phyloP scores from a whole-genome alignment of 2,888 invertebrate species.

The Caenorhabditis angaria region DNA sequence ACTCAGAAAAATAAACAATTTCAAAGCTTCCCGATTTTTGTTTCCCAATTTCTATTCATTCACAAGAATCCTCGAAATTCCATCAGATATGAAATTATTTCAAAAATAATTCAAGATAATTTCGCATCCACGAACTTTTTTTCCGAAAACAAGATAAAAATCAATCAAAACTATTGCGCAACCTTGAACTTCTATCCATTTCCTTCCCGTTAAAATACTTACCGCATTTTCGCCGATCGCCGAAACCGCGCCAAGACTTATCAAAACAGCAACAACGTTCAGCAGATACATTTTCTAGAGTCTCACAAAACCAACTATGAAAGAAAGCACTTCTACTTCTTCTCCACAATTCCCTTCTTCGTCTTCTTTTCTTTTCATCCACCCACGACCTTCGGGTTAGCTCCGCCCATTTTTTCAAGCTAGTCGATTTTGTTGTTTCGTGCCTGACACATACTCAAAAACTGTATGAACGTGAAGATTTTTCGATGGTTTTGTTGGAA shows the following conservation, averaged over 20 bases:
- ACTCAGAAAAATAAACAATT: no score
- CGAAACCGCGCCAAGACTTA: constrained; percentile 15
- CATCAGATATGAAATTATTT: no score
- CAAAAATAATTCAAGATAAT: no score
- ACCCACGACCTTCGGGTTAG: background rate
- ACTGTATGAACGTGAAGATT: no score
- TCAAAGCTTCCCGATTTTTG: no score
- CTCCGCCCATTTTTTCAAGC: background rate
- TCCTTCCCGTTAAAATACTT: constrained; percentile 21
- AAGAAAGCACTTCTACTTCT: constrained; percentile 3
- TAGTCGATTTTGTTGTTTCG: background rate
- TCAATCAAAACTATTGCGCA: background rate
- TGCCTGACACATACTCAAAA: background rate
- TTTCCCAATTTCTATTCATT: no score
- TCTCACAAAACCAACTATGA: constrained; percentile 1
- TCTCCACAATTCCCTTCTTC: background rate
- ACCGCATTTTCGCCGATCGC: constrained; percentile 71
- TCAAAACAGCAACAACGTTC: constrained; percentile 23
- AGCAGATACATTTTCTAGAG: constrained; percentile 17
- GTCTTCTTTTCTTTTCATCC: background rate
- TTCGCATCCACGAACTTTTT: no score
- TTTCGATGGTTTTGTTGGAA: no score
- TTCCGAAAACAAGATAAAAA: constrained; percentile 5
- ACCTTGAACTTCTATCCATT: no score
- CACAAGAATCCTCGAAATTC: no score